Evolutionary conservation across 2,113 vertebrate species (phyloP).

Genomic region (Eleginops maclovinus): DNA sequence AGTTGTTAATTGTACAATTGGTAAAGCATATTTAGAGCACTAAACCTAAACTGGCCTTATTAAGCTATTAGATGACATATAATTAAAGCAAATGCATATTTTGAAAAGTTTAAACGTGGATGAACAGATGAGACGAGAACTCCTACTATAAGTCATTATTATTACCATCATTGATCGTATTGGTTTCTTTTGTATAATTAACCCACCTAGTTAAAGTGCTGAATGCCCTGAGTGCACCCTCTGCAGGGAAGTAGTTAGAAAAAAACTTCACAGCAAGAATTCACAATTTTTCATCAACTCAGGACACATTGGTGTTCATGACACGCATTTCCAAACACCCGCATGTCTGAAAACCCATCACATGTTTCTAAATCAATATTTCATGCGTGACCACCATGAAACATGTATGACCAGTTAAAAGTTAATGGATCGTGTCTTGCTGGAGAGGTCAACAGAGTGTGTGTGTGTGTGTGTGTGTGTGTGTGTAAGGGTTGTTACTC

Average conservation of each 20-base stretch:
- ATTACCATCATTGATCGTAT: too few species aligned
- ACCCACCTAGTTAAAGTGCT: background rate
- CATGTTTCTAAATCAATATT: slow-evolving; percentile 44
- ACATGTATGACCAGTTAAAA: slow-evolving; percentile 35
- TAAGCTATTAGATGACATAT: background rate
- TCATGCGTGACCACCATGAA: slow-evolving; percentile 35
- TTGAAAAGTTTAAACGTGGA: too few species aligned
- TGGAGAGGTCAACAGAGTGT: background rate
- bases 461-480: background rate
- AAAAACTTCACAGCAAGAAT: background rate
- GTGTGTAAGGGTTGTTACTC: background rate
- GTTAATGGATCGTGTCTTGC: slow-evolving; percentile 18
- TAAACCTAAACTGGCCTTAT: background rate
- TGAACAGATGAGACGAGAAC: too few species aligned
- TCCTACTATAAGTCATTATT: too few species aligned
- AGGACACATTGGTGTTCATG: background rate
- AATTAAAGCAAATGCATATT: too few species aligned
- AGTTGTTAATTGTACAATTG: background rate
- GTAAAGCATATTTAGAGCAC: background rate
- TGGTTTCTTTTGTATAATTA: background rate
- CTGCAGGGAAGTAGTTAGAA: background rate
- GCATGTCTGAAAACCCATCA: background rate
- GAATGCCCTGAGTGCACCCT: background rate
- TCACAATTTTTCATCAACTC: background rate
- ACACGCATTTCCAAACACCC: background rate